Base-by-base conservation (phyloP, 2,888 invertebrate species). In the Xylocampa areola region DNA sequence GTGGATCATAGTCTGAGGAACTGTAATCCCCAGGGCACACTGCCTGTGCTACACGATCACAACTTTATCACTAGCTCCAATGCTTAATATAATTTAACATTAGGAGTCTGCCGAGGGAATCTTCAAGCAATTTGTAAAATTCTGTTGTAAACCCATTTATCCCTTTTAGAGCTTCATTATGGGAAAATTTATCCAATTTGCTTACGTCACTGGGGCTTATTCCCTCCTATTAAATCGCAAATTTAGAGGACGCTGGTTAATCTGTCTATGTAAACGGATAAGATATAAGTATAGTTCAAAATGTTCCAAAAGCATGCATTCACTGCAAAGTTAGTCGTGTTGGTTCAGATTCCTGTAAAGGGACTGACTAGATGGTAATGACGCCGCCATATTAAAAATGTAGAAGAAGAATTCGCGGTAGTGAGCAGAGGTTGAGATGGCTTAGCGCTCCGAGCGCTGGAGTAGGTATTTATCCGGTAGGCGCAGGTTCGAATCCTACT, bases 1-100 rank as follows among this genome's bases (percentile, higher is more conserved):
- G 40, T 62, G 60, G 63, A 68, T 73, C 69, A 66, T 62, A 68
- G 67, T 61, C 63, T 55, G 60, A 55, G 59, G 62, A 72, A 73
- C 59, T 68, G 58, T 69, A 72, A 76, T 76, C 73, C 62, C 45
- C 53, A 43, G 49, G 40, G 55, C 49, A 54, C 44, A 53, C 45
- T 60, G 52, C 45, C 21, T 10, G 30, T 30, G 36, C 51, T 37
- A 36, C 53, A 45, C 16, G 57, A 60, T 49, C 57, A 54, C 53
- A 40, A 67, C 51, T 62, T 50, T 60, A 57, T 59, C 49, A 49
- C 52, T 50, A 68, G 13, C 33, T 21, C 40, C n/a, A 37, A 40
- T 41, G 33, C 16, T 21, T 60, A 55, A 55, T 64, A 59, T 43
- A 39, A 59, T 68, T 50, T 41, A 64, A 41, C 50, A 62, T 60